Conservation (phyloP, 2,113 vertebrate genomes). For the Podiceps cristatus region DNA sequence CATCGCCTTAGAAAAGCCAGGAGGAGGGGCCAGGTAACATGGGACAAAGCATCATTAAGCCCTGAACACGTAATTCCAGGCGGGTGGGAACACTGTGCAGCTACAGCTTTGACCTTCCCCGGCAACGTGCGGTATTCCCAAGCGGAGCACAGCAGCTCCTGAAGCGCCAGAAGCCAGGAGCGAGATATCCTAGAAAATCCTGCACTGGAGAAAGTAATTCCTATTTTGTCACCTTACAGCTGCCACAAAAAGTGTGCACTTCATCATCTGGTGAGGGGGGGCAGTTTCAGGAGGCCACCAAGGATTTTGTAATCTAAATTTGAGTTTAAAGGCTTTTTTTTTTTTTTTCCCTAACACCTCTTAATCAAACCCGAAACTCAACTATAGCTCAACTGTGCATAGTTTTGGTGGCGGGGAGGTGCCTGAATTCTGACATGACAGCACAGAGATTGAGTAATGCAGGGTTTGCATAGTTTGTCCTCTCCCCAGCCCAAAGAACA, state of each 20-base stretch:
- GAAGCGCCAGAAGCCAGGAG: neutral
- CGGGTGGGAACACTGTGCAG: neutral
- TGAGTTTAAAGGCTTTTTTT: neutral
- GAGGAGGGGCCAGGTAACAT: neutral
- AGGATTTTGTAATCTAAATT: neutral
- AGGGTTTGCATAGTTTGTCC: slow-evolving; percentile 56
- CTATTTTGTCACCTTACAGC: neutral
- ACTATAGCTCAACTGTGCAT: neutral
- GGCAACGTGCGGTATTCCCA: neutral
- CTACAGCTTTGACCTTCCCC: neutral
- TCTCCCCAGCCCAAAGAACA: neutral
- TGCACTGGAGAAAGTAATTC: neutral
- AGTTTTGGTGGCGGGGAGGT: neutral
- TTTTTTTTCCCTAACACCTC: neutral
- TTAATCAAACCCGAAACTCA: neutral
- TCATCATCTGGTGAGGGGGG: neutral
- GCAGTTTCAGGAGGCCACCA: neutral
- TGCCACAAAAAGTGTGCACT: neutral
- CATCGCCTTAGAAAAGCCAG: neutral
- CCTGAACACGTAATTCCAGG: neutral
- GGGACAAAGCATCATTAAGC: neutral
- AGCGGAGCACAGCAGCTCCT: rapidly evolving
- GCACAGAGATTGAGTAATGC: neutral
- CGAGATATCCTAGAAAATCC: neutral
- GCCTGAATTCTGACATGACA: neutral